Evolutionary conservation across 2,113 vertebrate genomes (phyloP).

Genomic region (Syrmaticus mikado): DNA sequence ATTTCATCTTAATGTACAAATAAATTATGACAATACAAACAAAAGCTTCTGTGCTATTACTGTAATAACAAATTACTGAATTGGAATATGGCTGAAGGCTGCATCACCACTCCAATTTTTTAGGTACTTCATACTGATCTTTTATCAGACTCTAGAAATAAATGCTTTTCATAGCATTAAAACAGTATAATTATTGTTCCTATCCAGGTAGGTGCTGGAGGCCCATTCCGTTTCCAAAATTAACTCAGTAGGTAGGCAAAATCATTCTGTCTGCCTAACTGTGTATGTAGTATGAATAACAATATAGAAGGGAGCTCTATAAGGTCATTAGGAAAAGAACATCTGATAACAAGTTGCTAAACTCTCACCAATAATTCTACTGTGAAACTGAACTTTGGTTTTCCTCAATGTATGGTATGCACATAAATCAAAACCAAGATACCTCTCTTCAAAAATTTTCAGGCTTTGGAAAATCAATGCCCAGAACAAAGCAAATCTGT

Average conservation of each 20-base stretch:
- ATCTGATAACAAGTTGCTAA: neutral
- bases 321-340: neutral
- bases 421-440: neutral
- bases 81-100: neutral
- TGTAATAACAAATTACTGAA: neutral
- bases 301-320: neutral
- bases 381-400: neutral
- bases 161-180: neutral
- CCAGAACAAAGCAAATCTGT: neutral
- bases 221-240: slow-evolving; percentile 12
- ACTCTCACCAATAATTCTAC: neutral
- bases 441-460: neutral
- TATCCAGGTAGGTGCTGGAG: neutral
- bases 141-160: neutral
- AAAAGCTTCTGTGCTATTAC: neutral
- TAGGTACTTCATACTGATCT: neutral
- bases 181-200: neutral
- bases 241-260: neutral
- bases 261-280: neutral
- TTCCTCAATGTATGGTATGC: neutral
- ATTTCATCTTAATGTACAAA: neutral
- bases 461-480: neutral
- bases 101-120: neutral
- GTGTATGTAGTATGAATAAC: neutral
- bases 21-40: neutral